Evolutionary conservation across 2,888 invertebrate genomes (phyloP), one percentile per base, ranked within the genome.

Genomic region (Drosophila kuntzei): DNA sequence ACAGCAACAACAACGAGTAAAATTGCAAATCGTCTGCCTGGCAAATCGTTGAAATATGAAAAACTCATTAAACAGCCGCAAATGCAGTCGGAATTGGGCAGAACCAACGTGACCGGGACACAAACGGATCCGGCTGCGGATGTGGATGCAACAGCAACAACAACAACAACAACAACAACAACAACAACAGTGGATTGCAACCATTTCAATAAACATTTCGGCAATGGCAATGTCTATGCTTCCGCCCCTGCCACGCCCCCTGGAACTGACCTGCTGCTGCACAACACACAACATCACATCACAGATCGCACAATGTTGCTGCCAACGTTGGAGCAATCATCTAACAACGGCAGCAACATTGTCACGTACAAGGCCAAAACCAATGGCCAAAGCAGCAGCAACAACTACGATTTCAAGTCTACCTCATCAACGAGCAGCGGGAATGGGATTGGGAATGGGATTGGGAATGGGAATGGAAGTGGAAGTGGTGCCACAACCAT

Each of bases 21-120:
- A 65, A 67, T 71, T 71, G 77, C 64, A 67, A 80, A 66, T 65
- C 74, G 73, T 27, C 64, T 89, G 80, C 87, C 88, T 55, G 88
- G 84, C 59, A 90, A 87, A 82, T 80, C 90, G 72, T 75, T 76
- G 60, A 90, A 90, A 90, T 90, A 90, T 86, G 90, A 90, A 81
- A 89, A 87, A 80, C 87, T 87, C 80, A 85, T 83, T 87, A 86
- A 79, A 77, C 82, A 84, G 70, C 79, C 80, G 68, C 85, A 85
- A 65, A 74, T 81, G 79, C 62, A 77, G 73, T 77, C 63, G 43
- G 25, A 32, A 53, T 51, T 41, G 64, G 61, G 70, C 22, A 51
- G 55, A 49, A 64, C 74, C 51, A 74, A 69, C 78, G 76, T 83
- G 73, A 86, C 86, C 73, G 80, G 70, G 49, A 78, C 73, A 18